Evolutionary conservation across 2,113 vertebrate genomes (phyloP).

Genomic region (Melanerpes formicivorus): DNA sequence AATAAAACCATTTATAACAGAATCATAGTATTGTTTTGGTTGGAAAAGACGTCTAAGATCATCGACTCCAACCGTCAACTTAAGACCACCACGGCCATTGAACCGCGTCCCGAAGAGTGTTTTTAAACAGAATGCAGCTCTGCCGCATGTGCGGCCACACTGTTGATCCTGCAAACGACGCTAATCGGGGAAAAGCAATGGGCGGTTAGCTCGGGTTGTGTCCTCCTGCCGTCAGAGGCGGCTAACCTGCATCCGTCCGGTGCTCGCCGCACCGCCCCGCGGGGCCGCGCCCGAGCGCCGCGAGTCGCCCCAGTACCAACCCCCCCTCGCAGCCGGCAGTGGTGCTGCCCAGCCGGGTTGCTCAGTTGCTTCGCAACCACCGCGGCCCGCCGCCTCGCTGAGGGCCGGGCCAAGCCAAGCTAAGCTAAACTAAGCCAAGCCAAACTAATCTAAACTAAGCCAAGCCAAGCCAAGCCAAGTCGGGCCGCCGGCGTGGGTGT

Average conservation of each 20-base stretch:
- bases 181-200: not conserved
- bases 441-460: too few species aligned
- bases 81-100: too few species aligned
- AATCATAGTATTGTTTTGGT: too few species aligned
- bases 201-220: not conserved
- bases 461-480: too few species aligned
- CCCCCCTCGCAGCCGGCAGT: not conserved
- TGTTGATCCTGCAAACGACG: not conserved
- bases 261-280: not conserved
- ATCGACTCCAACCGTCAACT: too few species aligned
- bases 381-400: not conserved
- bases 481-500: too few species aligned
- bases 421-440: too few species aligned
- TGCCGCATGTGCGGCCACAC: not conserved
- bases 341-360: not conserved
- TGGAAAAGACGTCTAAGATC: too few species aligned
- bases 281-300: not conserved
- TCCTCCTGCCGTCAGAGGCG: fast-evolving
- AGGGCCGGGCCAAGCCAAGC: too few species aligned
- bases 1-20: too few species aligned
- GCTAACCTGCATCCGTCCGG: fast-evolving
- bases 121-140: not conserved
- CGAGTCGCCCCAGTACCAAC: too few species aligned
- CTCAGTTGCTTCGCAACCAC: not conserved
- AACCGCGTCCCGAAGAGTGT: too few species aligned